Percentiles rank a stretch among this genome's conserved stretches.
These are phyloP conservation scores for Echinarachnius parma DNA, from an alignment of 53 echinoderm and acorn worm species.

Conservation along the genomic window DNA sequence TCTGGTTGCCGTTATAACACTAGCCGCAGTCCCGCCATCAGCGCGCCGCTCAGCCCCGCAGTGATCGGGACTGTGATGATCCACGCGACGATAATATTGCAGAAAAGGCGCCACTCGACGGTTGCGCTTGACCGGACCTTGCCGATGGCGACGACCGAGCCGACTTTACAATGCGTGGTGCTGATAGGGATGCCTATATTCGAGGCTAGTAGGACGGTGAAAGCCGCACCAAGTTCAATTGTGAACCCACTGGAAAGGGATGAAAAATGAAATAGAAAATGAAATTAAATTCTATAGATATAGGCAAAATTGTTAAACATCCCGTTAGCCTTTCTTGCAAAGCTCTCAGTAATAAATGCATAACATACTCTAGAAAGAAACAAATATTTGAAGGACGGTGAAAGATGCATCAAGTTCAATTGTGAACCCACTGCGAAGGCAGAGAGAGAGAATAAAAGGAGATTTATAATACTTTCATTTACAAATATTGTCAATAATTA, in stretches of 20 bases:
- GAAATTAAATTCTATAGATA: too few species aligned
- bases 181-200: conserved; percentile 95
- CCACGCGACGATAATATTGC: conserved; percentile 82
- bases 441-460: too few species aligned
- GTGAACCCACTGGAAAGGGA: conserved; percentile 76
- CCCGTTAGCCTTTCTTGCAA: too few species aligned
- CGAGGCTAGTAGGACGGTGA: conserved; percentile 84
- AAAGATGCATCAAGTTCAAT: too few species aligned
- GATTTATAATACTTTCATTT: too few species aligned
- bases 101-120: conserved; percentile 83
- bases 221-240: conserved; percentile 89
- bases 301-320: too few species aligned
- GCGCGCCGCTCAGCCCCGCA: conserved; percentile 64
- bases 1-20: conserved; percentile 46
- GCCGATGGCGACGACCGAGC: conserved; percentile 84
- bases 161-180: conserved; percentile 96
- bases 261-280: neutral
- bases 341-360: too few species aligned
- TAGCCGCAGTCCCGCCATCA: conserved; percentile 55
- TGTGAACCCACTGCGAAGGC: too few species aligned
- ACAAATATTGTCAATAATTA: too few species aligned
- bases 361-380: too few species aligned
- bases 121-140: conserved; percentile 59
- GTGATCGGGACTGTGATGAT: conserved; percentile 76
- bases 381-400: too few species aligned